phyloP scores from a whole-genome alignment of 2,888 invertebrate genomes.

The Drosophila acutilabella region DNA sequence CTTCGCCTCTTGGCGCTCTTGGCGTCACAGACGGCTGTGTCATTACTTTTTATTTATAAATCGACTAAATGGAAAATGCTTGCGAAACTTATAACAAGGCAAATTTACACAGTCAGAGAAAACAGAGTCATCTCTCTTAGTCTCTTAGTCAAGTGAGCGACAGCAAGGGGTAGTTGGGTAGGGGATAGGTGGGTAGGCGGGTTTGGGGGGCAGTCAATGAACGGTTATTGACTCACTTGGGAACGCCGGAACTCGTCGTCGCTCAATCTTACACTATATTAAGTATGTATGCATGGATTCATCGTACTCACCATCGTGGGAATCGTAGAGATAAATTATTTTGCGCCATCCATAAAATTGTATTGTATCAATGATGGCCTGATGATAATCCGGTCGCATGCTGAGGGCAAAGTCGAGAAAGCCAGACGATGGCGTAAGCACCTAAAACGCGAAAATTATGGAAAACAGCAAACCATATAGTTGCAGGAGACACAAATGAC shows the following conservation, averaged over 20 bases:
- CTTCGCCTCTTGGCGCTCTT: neutral
- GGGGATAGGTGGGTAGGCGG: neutral
- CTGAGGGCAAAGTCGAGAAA: constrained; percentile 95
- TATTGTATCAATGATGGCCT: constrained; percentile 97
- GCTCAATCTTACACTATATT: constrained; percentile 52
- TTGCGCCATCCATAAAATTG: constrained; percentile 94
- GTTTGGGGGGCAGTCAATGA: constrained; percentile 38
- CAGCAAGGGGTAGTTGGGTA: neutral
- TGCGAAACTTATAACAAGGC: constrained; percentile 71
- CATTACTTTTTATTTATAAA: constrained; percentile 93
- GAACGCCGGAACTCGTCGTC: constrained; percentile 28
- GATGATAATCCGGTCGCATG: constrained; percentile 97
- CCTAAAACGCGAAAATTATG: constrained; percentile 86
- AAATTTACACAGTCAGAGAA: constrained; percentile 58
- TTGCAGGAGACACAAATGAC: constrained; percentile 13
- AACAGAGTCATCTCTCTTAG: constrained; percentile 32
- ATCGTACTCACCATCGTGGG: constrained; percentile 89
- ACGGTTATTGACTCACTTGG: constrained; percentile 60
- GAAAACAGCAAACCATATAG: constrained; percentile 53
- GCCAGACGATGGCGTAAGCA: constrained; percentile 94
- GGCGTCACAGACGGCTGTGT: constrained; percentile 83
- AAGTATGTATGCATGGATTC: constrained; percentile 21
- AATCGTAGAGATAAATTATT: constrained; percentile 92
- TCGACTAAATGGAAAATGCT: constrained; percentile 95
- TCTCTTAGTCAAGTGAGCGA: constrained; percentile 8